Evolutionary conservation across 1,140 invertebrate species (phyloP).

Genomic region (Lerema accius): DNA sequence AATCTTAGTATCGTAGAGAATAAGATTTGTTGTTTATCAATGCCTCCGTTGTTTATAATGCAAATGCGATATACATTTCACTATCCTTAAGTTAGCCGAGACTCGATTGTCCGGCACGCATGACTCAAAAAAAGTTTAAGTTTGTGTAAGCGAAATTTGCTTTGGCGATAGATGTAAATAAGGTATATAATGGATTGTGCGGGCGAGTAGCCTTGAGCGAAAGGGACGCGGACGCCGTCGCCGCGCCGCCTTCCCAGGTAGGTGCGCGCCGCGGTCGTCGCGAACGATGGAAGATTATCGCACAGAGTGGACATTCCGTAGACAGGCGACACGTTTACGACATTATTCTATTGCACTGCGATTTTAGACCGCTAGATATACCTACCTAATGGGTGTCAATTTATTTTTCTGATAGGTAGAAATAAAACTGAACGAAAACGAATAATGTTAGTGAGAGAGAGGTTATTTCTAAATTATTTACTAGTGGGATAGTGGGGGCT

Average conservation of each 20-base stretch:
- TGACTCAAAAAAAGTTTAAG: conserved; percentile 51
- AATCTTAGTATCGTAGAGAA: too few relatives aligned
- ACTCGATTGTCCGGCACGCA: conserved; percentile 54
- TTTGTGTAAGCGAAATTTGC: conserved; percentile 37
- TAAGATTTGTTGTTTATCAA: conserved; percentile 12
- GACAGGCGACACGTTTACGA: conserved; percentile 1
- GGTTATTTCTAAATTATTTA: too few relatives aligned
- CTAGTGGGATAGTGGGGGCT: too few relatives aligned
- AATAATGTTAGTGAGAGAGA: too few relatives aligned
- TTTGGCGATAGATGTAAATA: conserved; percentile 24
- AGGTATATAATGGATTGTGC: conserved; percentile 46
- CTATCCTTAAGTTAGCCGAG: conserved; percentile 43
- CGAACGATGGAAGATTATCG: conserved; percentile 38
- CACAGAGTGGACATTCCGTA: conserved; percentile 42
- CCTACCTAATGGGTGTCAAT: too few relatives aligned
- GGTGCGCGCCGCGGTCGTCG: conserved; percentile 49
- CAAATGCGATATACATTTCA: conserved; percentile 35
- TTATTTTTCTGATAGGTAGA: too few relatives aligned
- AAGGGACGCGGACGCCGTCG: conserved; percentile 70
- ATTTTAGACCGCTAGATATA: too few relatives aligned
- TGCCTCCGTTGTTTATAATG: conserved; percentile 29
- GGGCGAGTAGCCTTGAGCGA: conserved; percentile 66
- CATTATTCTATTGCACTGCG: too few relatives aligned
- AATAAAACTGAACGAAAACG: too few relatives aligned
- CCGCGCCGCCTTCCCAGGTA: conserved; percentile 68